These are phyloP conservation scores for Empidonax traillii DNA, from an alignment of 2,113 vertebrate species.

Conservation along the genomic window DNA sequence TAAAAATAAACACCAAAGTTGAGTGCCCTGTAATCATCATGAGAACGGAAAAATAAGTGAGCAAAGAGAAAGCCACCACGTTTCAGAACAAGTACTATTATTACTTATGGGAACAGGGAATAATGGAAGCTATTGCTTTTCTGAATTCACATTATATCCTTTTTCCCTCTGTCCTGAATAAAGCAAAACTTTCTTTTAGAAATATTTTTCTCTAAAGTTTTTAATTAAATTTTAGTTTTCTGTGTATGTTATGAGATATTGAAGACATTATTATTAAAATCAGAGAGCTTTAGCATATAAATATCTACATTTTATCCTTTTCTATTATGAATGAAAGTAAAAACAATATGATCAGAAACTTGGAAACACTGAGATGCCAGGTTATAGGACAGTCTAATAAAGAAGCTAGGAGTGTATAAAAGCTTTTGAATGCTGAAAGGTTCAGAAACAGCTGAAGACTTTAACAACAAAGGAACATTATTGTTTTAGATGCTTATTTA, in stretches of 20 bases:
- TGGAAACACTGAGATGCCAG: neutral
- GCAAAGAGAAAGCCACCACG: neutral
- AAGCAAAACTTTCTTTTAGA: neutral
- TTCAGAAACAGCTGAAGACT: neutral
- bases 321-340: neutral
- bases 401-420: neutral
- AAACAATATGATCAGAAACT: neutral
- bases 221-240: slow-evolving; percentile 5
- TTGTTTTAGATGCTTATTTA: neutral
- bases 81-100: slow-evolving; percentile 49
- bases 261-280: neutral
- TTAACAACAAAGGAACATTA: neutral
- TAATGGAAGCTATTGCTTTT: slow-evolving; percentile 56
- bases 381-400: neutral
- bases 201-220: neutral
- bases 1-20: slow-evolving; percentile 62
- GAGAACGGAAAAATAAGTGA: slow-evolving; percentile 52
- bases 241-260: neutral
- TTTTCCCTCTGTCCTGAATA: slow-evolving; percentile 14
- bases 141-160: slow-evolving; percentile 24
- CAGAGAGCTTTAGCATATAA: neutral
- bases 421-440: neutral
- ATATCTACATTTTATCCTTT: neutral
- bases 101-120: slow-evolving; percentile 58
- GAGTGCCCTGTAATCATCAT: slow-evolving; percentile 35